Base-by-base conservation (phyloP, 2,113 vertebrate genomes). In the Lates calcarifer region DNA sequence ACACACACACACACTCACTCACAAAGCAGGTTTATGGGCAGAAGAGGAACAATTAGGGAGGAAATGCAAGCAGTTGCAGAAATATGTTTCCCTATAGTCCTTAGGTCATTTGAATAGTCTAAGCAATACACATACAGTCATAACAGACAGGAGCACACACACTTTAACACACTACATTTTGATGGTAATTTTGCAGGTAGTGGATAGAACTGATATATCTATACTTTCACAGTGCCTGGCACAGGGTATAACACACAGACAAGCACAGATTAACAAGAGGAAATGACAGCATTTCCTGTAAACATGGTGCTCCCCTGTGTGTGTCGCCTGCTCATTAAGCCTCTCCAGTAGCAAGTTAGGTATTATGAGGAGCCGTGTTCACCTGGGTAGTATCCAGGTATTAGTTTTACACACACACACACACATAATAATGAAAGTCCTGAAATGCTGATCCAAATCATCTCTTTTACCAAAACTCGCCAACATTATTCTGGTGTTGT, bases 1-100 rank as follows among this genome's bases (percentile, higher is more conserved):
- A 63, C 61, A 64, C 61, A 41, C 37, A 75, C 49, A 56, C 49
- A 66, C n/a, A 43, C 13, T 43, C 49, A 45, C 33, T 45, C 69
- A 66, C 49, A 35, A 35, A 4, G 33, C 4, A 15, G 57, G 71
- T 73, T 83, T 69, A 81, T 61, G 65, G 65, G 79, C 43, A 77
- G 82, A 68, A 51, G 77, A 86, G 77, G 79, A 84, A 92, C 82
- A 92, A 94, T 92, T 91, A 91, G 65, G 47, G 53, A 15, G 26
- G 60, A 91, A 92, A 77, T 77, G 90, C 90, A 82, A 74, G 87
- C 45, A 33, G 41, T 67, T 77, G 92, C 89, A 91, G 77, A 93
- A 92, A 88, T 61, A 77, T 51, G 75, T 69, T 81, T 84, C 79
- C 87, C 82, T 67, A 35, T 49, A 65, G 88, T 89, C 79, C 74